Conservation (phyloP, 2,797 vertebrate genomes). For the Ataeniobius toweri region DNA sequence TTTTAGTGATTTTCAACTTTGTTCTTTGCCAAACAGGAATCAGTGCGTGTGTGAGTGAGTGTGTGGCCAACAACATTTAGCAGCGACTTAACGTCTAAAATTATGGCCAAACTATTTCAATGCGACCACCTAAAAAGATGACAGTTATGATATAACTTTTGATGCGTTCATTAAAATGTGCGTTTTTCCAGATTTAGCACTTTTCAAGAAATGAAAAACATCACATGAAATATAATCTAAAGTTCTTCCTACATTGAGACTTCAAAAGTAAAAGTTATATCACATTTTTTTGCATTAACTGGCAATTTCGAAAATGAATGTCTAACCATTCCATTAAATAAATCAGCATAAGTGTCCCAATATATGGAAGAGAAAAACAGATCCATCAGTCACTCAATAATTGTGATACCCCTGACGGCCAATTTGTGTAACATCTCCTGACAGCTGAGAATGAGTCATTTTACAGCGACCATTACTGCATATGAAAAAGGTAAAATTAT, state of each 20-base stretch:
- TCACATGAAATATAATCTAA: no score
- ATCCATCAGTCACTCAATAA: not conserved
- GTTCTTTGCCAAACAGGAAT: not conserved
- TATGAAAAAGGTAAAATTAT: not conserved
- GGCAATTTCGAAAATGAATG: not conserved
- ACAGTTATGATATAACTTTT: not conserved
- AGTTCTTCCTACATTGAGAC: not conserved
- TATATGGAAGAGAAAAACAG: not conserved
- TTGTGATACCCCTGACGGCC: constrained; percentile 1
- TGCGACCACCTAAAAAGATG: not conserved
- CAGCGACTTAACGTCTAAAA: not conserved
- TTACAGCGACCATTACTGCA: constrained; percentile 4
- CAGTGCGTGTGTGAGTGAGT: no score
- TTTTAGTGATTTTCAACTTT: not conserved
- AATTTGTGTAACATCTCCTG: constrained; percentile 18
- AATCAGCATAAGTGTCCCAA: not conserved
- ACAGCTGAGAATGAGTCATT: constrained; percentile 5
- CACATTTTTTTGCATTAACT: not conserved
- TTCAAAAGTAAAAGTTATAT: not conserved
- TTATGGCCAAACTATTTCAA: not conserved
- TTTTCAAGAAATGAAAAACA: not conserved
- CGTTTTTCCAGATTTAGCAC: not conserved
- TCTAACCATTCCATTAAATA: not conserved
- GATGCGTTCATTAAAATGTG: not conserved
- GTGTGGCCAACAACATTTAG: not conserved